These are phyloP conservation scores for Labeo rohita DNA, from an alignment of 2,113 vertebrate species.

Conservation along the genomic window DNA sequence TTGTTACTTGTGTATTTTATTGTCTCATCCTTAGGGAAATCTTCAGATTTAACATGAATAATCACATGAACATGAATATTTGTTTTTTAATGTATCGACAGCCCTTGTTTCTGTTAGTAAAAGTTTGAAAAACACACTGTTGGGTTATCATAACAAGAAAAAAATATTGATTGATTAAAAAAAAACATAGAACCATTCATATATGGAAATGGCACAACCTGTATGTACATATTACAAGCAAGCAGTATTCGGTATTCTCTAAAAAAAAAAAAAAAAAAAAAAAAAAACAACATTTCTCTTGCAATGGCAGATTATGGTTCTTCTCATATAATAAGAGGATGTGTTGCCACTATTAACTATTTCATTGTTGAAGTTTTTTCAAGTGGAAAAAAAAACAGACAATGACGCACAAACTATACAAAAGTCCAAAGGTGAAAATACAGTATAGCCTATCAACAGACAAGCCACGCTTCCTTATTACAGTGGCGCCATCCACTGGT, in stretches of 20 bases:
- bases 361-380: not conserved
- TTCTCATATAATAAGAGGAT: not conserved
- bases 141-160: not conserved
- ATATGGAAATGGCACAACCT: not conserved
- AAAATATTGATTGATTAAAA: not conserved
- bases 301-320: not conserved
- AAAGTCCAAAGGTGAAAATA: not conserved
- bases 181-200: not conserved
- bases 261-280: not conserved
- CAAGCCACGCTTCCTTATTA: conserved; percentile 48
- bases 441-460: not conserved
- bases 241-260: not conserved
- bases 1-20: not conserved
- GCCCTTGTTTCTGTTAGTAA: not conserved
- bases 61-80: not conserved
- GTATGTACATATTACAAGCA: not conserved
- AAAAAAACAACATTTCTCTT: too few relatives aligned
- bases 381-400: not conserved
- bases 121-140: not conserved
- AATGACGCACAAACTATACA: not conserved
- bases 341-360: not conserved
- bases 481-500: conserved; percentile 79
- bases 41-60: not conserved
- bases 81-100: not conserved
- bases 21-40: not conserved